Conservation (phyloP, 2,797 vertebrate species). For the Cheirogaleus major region DNA sequence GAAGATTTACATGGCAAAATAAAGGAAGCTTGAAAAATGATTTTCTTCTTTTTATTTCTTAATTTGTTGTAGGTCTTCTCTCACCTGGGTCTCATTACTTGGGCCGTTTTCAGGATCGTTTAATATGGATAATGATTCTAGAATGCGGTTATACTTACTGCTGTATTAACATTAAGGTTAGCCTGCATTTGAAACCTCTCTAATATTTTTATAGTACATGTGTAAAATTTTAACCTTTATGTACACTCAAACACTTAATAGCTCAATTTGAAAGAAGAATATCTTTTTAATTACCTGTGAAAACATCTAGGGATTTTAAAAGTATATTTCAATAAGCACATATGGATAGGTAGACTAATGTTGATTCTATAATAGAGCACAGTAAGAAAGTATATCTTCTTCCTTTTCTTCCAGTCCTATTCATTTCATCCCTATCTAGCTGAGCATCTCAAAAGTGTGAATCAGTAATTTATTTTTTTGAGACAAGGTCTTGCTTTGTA, state of each 20-base stretch:
- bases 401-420: not conserved
- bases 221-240: not conserved
- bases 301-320: constrained; percentile 12
- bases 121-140: constrained; percentile 97
- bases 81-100: constrained; percentile 96
- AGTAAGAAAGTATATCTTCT: not conserved
- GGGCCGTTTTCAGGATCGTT: constrained; percentile 96
- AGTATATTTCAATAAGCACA: not conserved
- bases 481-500: not conserved
- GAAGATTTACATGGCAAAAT: constrained; percentile 19
- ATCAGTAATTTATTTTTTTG: not conserved
- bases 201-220: not conserved
- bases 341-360: not conserved
- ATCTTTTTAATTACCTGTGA: not conserved
- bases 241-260: not conserved
- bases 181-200: constrained; percentile 42
- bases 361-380: not conserved
- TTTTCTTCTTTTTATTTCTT: not conserved
- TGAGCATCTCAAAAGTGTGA: constrained; percentile 13
- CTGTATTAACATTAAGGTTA: constrained; percentile 97
- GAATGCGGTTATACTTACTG: constrained; percentile 97
- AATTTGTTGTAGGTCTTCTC: constrained; percentile 88
- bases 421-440: not conserved
- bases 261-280: constrained; percentile 33
- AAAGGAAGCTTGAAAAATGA: constrained; percentile 22